These are phyloP conservation scores for Cecropterus lyciades DNA, from an alignment of 1,140 invertebrate species.

Conservation along the genomic window DNA sequence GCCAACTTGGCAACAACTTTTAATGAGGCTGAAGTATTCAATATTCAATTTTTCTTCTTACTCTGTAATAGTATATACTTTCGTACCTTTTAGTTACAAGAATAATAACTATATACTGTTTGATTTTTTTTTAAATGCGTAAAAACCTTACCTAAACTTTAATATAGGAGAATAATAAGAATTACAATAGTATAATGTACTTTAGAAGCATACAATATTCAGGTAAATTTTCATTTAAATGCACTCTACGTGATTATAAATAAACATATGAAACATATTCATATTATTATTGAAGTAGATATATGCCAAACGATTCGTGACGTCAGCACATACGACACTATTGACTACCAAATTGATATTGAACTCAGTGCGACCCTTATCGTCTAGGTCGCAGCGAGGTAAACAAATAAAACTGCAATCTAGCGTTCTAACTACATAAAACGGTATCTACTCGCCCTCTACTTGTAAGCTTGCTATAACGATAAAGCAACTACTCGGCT, in stretches of 20 bases:
- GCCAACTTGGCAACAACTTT: constrained; percentile 17
- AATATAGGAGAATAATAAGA: too few species aligned
- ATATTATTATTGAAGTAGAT: neutral
- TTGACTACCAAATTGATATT: constrained; percentile 11
- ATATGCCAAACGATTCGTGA: neutral
- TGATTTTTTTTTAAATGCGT: too few species aligned
- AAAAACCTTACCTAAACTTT: too few species aligned
- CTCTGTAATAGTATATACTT: neutral
- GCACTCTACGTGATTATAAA: too few species aligned
- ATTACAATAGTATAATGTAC: too few species aligned
- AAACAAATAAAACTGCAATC: constrained; percentile 29
- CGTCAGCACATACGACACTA: neutral
- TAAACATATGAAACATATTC: too few species aligned
- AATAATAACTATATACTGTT: neutral
- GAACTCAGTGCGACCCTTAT: constrained; percentile 11
- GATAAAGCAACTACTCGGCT: constrained; percentile 20
- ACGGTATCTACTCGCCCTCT: constrained; percentile 9
- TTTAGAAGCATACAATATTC: too few species aligned
- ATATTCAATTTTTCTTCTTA: constrained; percentile 1
- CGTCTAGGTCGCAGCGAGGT: constrained; percentile 21
- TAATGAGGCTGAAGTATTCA: constrained; percentile 14
- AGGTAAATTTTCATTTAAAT: too few species aligned
- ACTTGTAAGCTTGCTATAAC: constrained; percentile 1
- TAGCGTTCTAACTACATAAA: constrained; percentile 13
- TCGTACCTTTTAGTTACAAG: neutral